Evolutionary conservation across 2,888 invertebrate genomes (phyloP), one percentile per base, ranked within the genome.

Genomic region (Ecdyonurus torrentis): DNA sequence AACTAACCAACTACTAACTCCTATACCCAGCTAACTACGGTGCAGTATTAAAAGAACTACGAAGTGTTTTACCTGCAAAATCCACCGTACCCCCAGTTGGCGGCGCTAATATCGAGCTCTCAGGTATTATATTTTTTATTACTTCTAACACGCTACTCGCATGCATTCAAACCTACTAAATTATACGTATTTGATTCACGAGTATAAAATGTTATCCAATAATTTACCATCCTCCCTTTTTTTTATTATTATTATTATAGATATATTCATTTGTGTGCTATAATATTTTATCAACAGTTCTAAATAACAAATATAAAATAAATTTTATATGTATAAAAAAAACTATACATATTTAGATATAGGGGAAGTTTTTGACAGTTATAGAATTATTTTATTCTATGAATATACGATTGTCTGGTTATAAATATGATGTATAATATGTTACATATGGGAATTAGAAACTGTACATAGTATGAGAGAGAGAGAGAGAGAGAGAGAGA

Each of bases 61-160:
- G 60, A 24, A 61, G 58, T n/a, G 63, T 63, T n/a, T 52, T 63
- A 24, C 63, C 63, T 24, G 61, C 63, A 23, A 63, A 60, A 61
- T 15, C 63, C 15, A 23, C 62, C 1, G n/a, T n/a, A 5, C 19
- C 55, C 55, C 7, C 55, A 10, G 63, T 59, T 25, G 63, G 59
- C 37, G 37, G 37, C 37, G 37, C 15, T 15, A 10, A 15, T 23
- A 63, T 59, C 58, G 63, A 63, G 20, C 25, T 63, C 22, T 59
- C 63, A 25, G 63, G 63, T 63, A 63, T 10, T 58, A 19, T 20
- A 58, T 58, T 18, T 58, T 58, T 22, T 2, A 58, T 20, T 18
- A 18, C 2, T 19, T 19, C 22, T 55, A 37, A 24, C 37, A 10
- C 15, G 5, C 15, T 37, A 10, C 15, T 37, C 15, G 37, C 15